These are phyloP conservation scores for Nibea coibor DNA, from an alignment of 2,113 vertebrate species.

Conservation along the genomic window DNA sequence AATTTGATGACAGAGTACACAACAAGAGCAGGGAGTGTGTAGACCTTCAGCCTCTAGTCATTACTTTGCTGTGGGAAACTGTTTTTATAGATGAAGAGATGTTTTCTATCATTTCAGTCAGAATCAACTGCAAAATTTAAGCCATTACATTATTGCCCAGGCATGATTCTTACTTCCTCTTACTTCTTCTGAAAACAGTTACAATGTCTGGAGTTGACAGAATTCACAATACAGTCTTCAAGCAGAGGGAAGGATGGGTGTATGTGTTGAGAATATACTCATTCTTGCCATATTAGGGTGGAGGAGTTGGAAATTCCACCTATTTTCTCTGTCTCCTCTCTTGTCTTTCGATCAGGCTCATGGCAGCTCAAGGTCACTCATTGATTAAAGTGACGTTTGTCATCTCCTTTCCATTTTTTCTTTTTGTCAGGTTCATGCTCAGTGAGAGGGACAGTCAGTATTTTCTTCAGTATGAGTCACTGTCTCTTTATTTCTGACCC, in stretches of 20 bases:
- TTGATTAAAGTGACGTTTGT: neutral
- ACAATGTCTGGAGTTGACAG: neutral
- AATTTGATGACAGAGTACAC: constrained; percentile 26
- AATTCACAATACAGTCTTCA: constrained; percentile 8
- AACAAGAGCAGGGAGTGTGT: constrained; percentile 34
- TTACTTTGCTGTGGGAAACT: constrained; percentile 23
- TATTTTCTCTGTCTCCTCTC: neutral
- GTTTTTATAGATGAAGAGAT: constrained; percentile 36
- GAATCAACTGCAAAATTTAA: constrained; percentile 26
- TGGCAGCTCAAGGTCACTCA: neutral
- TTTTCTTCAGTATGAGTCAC: constrained; percentile 19
- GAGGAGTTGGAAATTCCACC: constrained; percentile 12
- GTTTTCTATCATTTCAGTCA: constrained; percentile 27
- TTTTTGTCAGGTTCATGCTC: neutral
- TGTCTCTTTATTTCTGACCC: neutral
- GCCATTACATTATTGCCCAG: constrained; percentile 16
- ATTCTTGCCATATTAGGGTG: neutral
- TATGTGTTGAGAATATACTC: neutral
- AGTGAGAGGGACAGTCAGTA: constrained; percentile 36
- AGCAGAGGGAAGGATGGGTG: constrained; percentile 34
- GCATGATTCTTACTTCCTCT: neutral
- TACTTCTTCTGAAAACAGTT: neutral
- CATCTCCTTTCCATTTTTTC: constrained; percentile 3
- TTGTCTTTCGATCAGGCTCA: constrained; percentile 9
- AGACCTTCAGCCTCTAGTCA: constrained; percentile 22